Percentiles rank a stretch among this genome's conserved stretches.
Conservation (phyloP, 2,113 vertebrate species). For the Pterophyllum scalare region DNA sequence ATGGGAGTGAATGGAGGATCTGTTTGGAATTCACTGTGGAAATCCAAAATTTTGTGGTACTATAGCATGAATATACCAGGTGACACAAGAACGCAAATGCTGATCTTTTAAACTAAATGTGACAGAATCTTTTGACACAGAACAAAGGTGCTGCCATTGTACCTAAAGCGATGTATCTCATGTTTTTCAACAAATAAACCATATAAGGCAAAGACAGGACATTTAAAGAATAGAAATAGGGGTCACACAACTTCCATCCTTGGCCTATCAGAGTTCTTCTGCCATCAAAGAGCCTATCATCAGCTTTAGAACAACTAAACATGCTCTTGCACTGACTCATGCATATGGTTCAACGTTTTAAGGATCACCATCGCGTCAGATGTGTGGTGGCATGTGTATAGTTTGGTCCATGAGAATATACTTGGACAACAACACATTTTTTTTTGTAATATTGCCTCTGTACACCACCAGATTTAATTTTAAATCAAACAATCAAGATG, state of each 20-base stretch:
- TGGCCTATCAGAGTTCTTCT: not conserved
- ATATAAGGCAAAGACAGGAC: not conserved
- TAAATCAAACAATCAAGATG: not conserved
- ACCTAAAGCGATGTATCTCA: not conserved
- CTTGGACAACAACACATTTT: not conserved
- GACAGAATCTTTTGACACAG: not conserved
- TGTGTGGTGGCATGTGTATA: not conserved
- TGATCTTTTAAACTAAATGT: constrained; percentile 1
- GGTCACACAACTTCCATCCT: not conserved
- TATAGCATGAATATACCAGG: not conserved
- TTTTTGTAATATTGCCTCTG: not conserved
- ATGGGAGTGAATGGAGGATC: not conserved
- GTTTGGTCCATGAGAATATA: not conserved
- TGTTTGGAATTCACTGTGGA: not conserved
- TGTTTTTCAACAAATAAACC: not conserved
- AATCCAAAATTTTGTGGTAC: not conserved
- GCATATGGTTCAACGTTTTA: not conserved
- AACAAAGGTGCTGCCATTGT: not conserved
- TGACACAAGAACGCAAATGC: not conserved
- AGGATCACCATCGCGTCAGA: not conserved
- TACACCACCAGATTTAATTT: not conserved
- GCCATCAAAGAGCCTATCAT: not conserved
- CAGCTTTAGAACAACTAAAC: not conserved
- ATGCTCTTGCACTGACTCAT: not conserved
- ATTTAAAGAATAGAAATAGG: not conserved